Evolutionary conservation across 2,113 vertebrate genomes (phyloP), one percentile per base, ranked within the genome.

Genomic region (Pluvialis apricaria): DNA sequence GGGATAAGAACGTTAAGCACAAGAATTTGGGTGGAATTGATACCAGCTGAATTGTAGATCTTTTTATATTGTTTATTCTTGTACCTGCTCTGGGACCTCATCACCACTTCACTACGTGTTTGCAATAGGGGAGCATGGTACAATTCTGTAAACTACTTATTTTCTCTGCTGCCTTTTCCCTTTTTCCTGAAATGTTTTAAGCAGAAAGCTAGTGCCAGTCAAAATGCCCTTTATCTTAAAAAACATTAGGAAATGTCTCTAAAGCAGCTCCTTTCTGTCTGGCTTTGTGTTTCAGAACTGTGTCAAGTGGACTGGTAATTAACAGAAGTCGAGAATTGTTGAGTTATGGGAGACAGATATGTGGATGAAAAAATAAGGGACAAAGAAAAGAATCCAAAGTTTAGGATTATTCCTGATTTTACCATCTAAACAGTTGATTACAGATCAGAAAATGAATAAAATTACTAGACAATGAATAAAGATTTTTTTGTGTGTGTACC

Each of bases 101-200:
- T 54, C 8, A 16, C 5, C 2, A 54, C 44, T 71, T 11, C 0
- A 1, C 16, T 45, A 5, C 28, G 12, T 34, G 4, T 82, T 71
- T 71, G 10, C 11, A 75, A 55, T 11, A 68, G 11, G 6, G 20
- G 5, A 45, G 5, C 6, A 16, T 11, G 3, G 15, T 58, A 60
- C 4, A 45, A 11, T 47, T 77, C 36, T 36, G 15, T 34, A 69
- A 81, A 61, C 5, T 15, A 5, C 18, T 60, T 64, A 6, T 66
- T 82, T 71, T 86, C 5, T 34, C 55, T 65, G 2, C 5, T 54
- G 4, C 6, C 17, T 54, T 70, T 68, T 38, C 28, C 24, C 5
- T 77, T 21, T 64, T 69, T 51, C 10, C 15, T 52, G 55, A 60
- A 72, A 40, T 44, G 7, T 89, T 22, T 77, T 32, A 60, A 61